These are phyloP conservation scores for Rhodinocichla rosea DNA, from an alignment of 2,113 vertebrate genomes.

Conservation along the genomic window DNA sequence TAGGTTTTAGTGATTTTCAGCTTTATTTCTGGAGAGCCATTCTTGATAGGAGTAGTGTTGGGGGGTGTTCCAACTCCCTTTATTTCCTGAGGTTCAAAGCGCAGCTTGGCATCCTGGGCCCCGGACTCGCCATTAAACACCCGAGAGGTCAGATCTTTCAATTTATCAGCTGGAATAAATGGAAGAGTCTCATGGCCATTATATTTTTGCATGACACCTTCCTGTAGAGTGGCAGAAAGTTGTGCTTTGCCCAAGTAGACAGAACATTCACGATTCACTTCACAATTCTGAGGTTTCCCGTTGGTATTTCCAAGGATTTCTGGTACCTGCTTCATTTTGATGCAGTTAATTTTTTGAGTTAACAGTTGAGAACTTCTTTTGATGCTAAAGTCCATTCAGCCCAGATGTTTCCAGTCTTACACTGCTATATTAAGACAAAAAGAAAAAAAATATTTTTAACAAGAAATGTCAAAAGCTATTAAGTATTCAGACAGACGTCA, in stretches of 20 bases:
- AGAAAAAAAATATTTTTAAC: not conserved
- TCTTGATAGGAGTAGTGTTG: constrained; percentile 78
- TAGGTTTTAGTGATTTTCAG: constrained; percentile 90
- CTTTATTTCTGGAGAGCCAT: constrained; percentile 86
- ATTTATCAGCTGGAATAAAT: constrained; percentile 79
- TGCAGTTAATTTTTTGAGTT: constrained; percentile 81
- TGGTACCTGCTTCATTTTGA: constrained; percentile 92
- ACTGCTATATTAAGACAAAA: constrained; percentile 43
- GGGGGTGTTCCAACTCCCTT: constrained; percentile 82
- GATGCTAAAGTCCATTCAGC: constrained; percentile 75
- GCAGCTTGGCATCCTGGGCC: constrained; percentile 79
- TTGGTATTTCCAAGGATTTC: constrained; percentile 79
- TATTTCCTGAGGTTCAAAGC: constrained; percentile 77
- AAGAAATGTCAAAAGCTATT: not conserved
- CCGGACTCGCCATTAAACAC: constrained; percentile 90
- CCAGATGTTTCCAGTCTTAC: constrained; percentile 75
- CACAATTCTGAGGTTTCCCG: constrained; percentile 80
- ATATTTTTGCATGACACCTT: constrained; percentile 87
- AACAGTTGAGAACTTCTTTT: constrained; percentile 83
- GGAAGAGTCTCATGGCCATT: constrained; percentile 82
- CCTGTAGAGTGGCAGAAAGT: constrained; percentile 85
- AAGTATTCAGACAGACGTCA: not conserved
- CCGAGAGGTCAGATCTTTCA: constrained; percentile 91
- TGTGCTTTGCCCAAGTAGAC: constrained; percentile 88
- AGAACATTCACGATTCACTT: constrained; percentile 83